phyloP scores from a whole-genome alignment of 2,797 vertebrate genomes.

The Enteromius afrohamiltoni region DNA sequence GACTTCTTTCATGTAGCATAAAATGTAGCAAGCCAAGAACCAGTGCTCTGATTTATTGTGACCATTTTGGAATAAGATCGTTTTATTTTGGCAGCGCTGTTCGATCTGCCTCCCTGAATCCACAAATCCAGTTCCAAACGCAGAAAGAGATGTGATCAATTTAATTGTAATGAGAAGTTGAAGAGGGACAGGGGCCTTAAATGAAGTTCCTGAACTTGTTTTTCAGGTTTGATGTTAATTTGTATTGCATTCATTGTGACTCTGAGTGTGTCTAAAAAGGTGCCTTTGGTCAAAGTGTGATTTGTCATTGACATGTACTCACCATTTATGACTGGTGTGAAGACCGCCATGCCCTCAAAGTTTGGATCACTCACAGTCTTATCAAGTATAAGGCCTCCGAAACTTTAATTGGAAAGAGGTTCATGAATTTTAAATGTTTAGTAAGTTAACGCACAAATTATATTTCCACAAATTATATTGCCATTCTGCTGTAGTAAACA shows the following conservation, averaged over 20 bases:
- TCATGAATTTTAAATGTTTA: not conserved
- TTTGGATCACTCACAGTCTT: constrained; percentile 87
- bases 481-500: not conserved
- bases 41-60: constrained; percentile 23
- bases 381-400: constrained; percentile 94
- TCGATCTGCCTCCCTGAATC: constrained; percentile 5
- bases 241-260: not conserved
- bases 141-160: constrained; percentile 20
- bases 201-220: not conserved
- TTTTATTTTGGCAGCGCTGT: constrained; percentile 35
- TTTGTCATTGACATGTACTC: constrained; percentile 54
- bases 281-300: not conserved
- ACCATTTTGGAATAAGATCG: constrained; percentile 19
- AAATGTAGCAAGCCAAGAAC: not conserved
- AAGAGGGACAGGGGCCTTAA: not conserved
- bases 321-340: constrained; percentile 96
- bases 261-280: not conserved
- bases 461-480: not conserved
- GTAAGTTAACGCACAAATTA: not conserved
- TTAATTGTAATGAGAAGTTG: not conserved
- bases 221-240: constrained; percentile 3
- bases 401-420: constrained; percentile 71
- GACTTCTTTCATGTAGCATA: constrained; percentile 28
- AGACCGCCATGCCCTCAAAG: constrained; percentile 93
- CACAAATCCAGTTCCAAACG: not conserved